Evolutionary conservation across 2,888 invertebrate species (phyloP), one percentile per base, ranked within the genome.

Genomic region (Marronus borbonicus): DNA sequence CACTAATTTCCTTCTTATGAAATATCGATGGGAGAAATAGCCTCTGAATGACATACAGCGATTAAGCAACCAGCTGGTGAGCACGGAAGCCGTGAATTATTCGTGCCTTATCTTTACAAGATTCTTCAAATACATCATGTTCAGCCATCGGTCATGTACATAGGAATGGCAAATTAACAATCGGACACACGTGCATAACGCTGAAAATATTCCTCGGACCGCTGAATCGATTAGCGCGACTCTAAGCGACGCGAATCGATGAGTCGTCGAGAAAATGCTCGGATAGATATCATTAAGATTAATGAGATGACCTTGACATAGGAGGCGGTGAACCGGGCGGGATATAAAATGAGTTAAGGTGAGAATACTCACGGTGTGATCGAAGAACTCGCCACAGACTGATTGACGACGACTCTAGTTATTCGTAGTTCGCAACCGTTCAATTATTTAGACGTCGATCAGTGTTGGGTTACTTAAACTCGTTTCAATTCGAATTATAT

Each of bases 321-420:
- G 66, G 49, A 68, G 66, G 66, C 49, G 66, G 66, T 36, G 20
- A 49, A 68, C 44, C 66, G 66, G 44, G 66, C 44, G 44, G 66
- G 66, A 68, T 68, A 68, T 68, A 68, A 68, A 68, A 39, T 65
- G 66, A 49, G 66, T 68, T n/a, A 49, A 68, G 66, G 66, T 65
- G 65, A 52, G 52, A 52, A 52, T 7, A 14, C 52, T 52, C 52
- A 3, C 20, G 68, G 68, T 24, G 68, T 70, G 10, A 55, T 70
- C 70, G 55, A 70, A 70, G 55, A 70, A 55, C 55, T 70, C 49
- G 39, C 31, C 55, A 52, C 17, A 70, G 70, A 70, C 70, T 55
- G 58, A 55, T 58, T 70, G 70, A 36, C 70, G 70, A 55, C 36
- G 70, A 55, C 36, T 70, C 49, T 68, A 20, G 60, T 60, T 28